Percentiles rank a stretch among this genome's conserved stretches.
Conservation (phyloP, 2,797 vertebrate species). For the Hoplostethus mediterraneus region DNA sequence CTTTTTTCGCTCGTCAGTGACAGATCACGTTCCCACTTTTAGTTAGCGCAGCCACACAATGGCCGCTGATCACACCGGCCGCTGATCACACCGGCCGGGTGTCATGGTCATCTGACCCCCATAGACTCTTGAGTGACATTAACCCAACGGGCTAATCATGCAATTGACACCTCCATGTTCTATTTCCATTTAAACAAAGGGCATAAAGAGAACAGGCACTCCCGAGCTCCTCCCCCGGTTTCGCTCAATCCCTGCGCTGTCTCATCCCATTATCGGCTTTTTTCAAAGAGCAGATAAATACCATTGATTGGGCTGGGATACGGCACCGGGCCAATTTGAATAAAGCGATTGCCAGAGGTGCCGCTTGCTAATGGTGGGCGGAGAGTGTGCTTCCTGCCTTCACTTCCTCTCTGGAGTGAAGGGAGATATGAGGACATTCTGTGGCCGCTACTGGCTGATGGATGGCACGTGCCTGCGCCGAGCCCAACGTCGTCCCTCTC, state of each 20-base stretch:
- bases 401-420: constrained; percentile 61
- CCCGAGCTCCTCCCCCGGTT: constrained; percentile 59
- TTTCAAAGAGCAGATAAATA: constrained; percentile 82
- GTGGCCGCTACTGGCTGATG: constrained; percentile 62
- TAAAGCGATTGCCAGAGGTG: constrained; percentile 73
- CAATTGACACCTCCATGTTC: constrained; percentile 69
- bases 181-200: constrained; percentile 78
- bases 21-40: constrained; percentile 20
- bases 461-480: constrained; percentile 55
- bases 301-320: constrained; percentile 79
- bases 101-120: constrained; percentile 45
- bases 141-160: constrained; percentile 58
- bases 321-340: constrained; percentile 75
- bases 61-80: constrained; percentile 20
- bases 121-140: constrained; percentile 52
- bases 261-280: constrained; percentile 81
- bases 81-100: constrained; percentile 30
- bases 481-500: constrained; percentile 49
- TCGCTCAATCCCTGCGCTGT: constrained; percentile 54
- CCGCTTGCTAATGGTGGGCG: constrained; percentile 71
- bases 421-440: constrained; percentile 60
- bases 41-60: background rate
- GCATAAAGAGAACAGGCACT: constrained; percentile 67
- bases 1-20: constrained; percentile 18
- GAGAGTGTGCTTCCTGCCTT: constrained; percentile 63